These are phyloP conservation scores for Nymphalis c-album DNA, from an alignment of 2,888 invertebrate species.

Conservation along the genomic window DNA sequence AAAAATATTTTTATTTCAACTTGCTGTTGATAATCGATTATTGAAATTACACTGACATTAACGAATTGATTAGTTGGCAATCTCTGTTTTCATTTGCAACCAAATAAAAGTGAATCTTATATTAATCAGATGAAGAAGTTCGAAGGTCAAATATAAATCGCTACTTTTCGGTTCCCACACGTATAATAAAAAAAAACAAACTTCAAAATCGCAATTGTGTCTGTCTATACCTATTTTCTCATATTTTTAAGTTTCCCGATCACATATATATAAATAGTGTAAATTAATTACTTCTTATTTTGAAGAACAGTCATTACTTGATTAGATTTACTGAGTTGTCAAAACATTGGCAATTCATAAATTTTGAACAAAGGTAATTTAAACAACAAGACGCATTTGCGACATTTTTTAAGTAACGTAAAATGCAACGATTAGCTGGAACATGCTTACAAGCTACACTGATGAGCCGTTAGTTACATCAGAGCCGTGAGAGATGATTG, in stretches of 20 bases:
- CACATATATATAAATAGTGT: too few species aligned
- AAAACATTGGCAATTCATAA: too few species aligned
- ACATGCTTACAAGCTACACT: neutral
- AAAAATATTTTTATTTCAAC: neutral
- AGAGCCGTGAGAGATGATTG: slow-evolving; percentile 9
- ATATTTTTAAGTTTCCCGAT: too few species aligned
- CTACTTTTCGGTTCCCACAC: too few species aligned
- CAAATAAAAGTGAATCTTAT: slow-evolving; percentile 3
- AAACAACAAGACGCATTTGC: neutral
- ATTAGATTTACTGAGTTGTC: too few species aligned
- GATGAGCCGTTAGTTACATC: slow-evolving; percentile 15
- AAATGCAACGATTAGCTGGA: neutral
- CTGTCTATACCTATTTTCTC: too few species aligned
- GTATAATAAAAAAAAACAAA: neutral
- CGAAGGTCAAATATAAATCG: neutral
- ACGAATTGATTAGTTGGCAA: neutral
- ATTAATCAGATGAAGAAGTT: neutral
- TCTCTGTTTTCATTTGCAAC: slow-evolving; percentile 5
- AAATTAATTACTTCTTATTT: too few species aligned
- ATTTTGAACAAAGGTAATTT: too few species aligned
- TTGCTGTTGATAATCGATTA: neutral
- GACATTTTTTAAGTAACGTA: slow-evolving; percentile 1
- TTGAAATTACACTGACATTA: neutral
- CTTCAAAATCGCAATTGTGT: too few species aligned
- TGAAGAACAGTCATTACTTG: too few species aligned